Evolutionary conservation across 2,797 vertebrate species (phyloP), one percentile per base, ranked within the genome.

Genomic region (Leptodactylus fallax): DNA sequence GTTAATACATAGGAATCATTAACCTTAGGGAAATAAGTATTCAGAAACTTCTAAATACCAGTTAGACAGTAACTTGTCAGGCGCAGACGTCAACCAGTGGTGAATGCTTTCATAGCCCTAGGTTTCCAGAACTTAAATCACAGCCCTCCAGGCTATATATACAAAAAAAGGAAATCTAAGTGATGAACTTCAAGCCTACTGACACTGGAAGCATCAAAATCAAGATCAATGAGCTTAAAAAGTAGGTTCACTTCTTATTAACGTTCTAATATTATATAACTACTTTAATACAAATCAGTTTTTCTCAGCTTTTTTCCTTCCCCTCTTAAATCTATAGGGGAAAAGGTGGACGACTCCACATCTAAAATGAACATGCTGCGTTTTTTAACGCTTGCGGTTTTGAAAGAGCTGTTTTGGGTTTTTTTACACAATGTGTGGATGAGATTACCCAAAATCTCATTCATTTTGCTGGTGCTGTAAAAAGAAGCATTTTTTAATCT

Each of bases 151-250:
- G 82, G 82, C 36, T 17, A 74, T 1, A 74, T 6, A 58, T 14
- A 53, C 56, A 58, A 17, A 71, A 5, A 56, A 58, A 25, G 45
- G 13, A 84, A 56, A 76, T 84, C 53, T 23, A 47, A 76, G 55
- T 21, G 25, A 71, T 36, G 6, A 69, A 55, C 49, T 51, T 71
- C 14, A 51, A 7, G 11, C 47, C 19, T 49, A 74, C 16, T 61
- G 55, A 74, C 3, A 69, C 55, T 5, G 13, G 36, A 25, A 49
- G 69, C 82, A 16, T 47, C 21, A 45, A 83, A 58, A 8, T 53
- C n/a, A 74, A 84, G 23, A 84, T 76, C 82, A 84, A 49, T 45
- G 16, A 23, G 69, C 60, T 5, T 60, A 17, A 14, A 16, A 74
- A 74, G 25, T 17, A 16, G n/a, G 16, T 49, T 81, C 81, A n/a